phyloP scores from a whole-genome alignment of 2,797 vertebrate genomes.

The Triplophysa bombifrons region DNA sequence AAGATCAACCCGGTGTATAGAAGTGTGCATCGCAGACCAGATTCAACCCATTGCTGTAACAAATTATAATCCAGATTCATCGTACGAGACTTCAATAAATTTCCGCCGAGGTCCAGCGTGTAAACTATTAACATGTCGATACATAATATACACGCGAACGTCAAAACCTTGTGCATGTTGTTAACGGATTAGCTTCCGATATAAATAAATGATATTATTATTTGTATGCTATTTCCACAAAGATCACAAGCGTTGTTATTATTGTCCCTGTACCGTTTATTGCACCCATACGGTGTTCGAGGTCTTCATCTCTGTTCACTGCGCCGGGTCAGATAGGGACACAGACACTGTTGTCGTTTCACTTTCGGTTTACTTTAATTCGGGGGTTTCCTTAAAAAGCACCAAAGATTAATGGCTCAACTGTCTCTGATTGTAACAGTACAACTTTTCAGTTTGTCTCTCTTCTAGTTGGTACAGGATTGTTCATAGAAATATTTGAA shows the following conservation, averaged over 20 bases:
- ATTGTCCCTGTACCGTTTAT: background rate
- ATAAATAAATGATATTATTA: background rate
- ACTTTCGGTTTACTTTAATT: background rate
- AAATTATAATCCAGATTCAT: slow-evolving; percentile 16
- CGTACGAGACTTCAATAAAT: slow-evolving; percentile 23
- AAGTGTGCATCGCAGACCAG: slow-evolving; percentile 59
- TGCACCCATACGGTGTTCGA: background rate
- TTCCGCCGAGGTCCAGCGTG: slow-evolving; percentile 21
- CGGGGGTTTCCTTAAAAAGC: background rate
- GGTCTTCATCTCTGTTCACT: background rate
- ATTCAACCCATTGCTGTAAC: slow-evolving; percentile 61
- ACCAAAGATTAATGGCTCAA: background rate
- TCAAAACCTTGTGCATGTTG: background rate
- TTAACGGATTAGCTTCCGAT: background rate
- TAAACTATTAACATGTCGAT: slow-evolving; percentile 63
- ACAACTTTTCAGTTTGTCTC: too few species aligned
- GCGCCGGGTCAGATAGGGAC: background rate
- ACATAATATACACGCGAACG: background rate
- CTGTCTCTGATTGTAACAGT: too few species aligned
- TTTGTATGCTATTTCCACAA: too few species aligned
- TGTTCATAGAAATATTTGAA: too few species aligned
- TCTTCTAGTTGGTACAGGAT: too few species aligned
- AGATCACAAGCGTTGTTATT: too few species aligned
- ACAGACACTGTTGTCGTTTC: background rate
- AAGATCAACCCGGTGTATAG: rapidly evolving